Percentiles rank a stretch among this genome's conserved stretches.
Evolutionary conservation across 2,888 invertebrate species (phyloP).

Genomic region (Fragum sueziense): DNA sequence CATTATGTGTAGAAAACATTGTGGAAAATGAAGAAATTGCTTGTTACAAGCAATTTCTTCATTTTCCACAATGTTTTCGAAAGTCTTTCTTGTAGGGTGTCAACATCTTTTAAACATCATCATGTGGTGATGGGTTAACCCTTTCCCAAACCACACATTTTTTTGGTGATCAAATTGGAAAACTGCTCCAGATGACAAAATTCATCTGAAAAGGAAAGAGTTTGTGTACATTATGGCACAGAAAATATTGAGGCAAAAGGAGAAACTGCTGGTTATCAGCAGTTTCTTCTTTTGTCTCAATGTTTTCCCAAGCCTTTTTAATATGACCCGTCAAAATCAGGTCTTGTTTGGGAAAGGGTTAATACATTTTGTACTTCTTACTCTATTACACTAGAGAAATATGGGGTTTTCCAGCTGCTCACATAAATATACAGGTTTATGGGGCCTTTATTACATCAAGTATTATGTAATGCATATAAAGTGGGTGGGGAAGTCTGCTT

Average conservation of each 20-base stretch:
- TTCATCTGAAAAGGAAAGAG: too few relatives aligned
- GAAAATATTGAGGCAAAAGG: not conserved
- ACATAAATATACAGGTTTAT: constrained; percentile 15
- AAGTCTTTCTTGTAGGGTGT: too few relatives aligned
- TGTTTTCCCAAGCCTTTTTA: too few relatives aligned
- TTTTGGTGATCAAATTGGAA: too few relatives aligned
- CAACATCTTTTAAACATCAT: too few relatives aligned
- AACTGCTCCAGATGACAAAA: too few relatives aligned
- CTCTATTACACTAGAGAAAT: constrained; percentile 5
- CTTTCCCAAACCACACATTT: too few relatives aligned
- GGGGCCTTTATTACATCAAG: not conserved
- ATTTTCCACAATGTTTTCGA: not conserved
- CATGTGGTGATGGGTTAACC: too few relatives aligned
- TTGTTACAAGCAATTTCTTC: constrained; percentile 9
- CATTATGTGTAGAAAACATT: not conserved
- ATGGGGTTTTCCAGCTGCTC: constrained; percentile 10
- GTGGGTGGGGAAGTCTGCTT: constrained; percentile 12
- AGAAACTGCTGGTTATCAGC: not conserved
- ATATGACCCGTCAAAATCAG: too few relatives aligned
- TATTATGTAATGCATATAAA: constrained; percentile 14
- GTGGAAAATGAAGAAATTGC: constrained; percentile 1
- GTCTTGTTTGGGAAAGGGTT: too few relatives aligned
- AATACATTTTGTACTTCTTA: not conserved
- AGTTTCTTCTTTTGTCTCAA: not conserved
- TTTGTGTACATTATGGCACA: too few relatives aligned